phyloP scores from a whole-genome alignment of 2,888 invertebrate species.

The Lasioglossum pauxillum region DNA sequence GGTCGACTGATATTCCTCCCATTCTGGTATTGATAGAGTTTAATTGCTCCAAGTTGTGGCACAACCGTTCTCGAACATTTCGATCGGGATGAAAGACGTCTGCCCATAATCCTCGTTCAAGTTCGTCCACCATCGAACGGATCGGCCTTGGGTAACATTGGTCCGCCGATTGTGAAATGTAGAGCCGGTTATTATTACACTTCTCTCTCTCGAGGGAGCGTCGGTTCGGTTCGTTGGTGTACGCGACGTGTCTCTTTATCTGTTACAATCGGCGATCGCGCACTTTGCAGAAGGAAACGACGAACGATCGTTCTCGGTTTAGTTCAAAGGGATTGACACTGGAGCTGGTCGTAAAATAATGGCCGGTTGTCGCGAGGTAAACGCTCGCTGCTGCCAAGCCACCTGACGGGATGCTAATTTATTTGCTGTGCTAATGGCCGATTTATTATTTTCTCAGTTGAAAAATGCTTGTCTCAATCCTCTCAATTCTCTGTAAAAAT shows the following conservation, averaged over 20 bases:
- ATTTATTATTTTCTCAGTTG: not conserved
- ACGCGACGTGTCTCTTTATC: constrained; percentile 43
- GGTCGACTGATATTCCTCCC: not conserved
- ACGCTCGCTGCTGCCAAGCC: not conserved
- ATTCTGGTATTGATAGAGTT: not conserved
- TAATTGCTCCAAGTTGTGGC: not conserved
- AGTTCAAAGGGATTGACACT: constrained; percentile 15
- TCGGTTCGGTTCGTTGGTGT: constrained; percentile 17
- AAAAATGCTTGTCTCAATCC: not conserved
- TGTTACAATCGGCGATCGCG: constrained; percentile 46
- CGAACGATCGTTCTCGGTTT: not conserved
- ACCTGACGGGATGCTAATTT: not conserved
- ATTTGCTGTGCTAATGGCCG: not conserved
- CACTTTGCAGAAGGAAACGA: not conserved
- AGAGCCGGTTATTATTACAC: constrained; percentile 44
- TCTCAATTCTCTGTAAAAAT: not conserved
- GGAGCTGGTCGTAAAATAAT: constrained; percentile 32
- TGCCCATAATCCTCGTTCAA: constrained; percentile 30
- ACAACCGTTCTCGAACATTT: not conserved
- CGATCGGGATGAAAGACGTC: not conserved
- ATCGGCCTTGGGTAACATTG: constrained; percentile 44
- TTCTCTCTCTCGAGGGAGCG: constrained; percentile 29
- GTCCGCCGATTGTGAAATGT: constrained; percentile 43
- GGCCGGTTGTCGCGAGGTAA: constrained; percentile 23
- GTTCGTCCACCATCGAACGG: constrained; percentile 37